Conservation (phyloP, 2,888 invertebrate species). For the Dicyrtoma fusca region DNA sequence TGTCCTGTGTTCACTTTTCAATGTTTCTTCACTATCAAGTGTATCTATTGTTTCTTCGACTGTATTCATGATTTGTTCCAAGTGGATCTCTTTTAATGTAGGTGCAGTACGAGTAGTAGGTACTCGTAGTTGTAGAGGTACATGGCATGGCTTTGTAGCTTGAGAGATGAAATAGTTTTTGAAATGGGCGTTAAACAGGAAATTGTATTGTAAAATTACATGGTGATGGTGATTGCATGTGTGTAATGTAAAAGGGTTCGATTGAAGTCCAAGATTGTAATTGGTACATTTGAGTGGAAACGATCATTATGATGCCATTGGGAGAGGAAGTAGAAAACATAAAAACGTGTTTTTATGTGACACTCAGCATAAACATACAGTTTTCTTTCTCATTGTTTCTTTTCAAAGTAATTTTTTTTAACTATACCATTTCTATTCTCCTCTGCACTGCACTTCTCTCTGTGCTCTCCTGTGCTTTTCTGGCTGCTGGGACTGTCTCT, state of each 20-base stretch:
- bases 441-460: too few species aligned
- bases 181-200: constrained; percentile 23
- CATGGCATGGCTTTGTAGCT: not conserved
- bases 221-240: constrained; percentile 15
- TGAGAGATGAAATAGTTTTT: not conserved
- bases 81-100: constrained; percentile 2
- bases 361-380: constrained; percentile 13
- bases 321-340: constrained; percentile 22
- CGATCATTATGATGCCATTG: constrained; percentile 21
- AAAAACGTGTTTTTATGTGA: constrained; percentile 27
- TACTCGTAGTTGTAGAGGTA: not conserved
- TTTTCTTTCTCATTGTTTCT: constrained; percentile 14
- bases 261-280: constrained; percentile 18
- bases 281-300: constrained; percentile 13
- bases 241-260: constrained; percentile 10
- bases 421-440: too few species aligned
- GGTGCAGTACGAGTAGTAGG: not conserved
- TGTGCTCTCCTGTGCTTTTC: too few species aligned
- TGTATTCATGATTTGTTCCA: not conserved
- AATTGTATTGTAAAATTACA: constrained; percentile 23
- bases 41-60: too few species aligned
- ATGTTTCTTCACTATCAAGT: too few species aligned
- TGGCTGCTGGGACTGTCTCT: too few species aligned
- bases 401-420: constrained; percentile 7
- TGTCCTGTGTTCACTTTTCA: too few species aligned